Evolutionary conservation across 2,888 invertebrate genomes (phyloP).

Genomic region (Palloptera scutellata): DNA sequence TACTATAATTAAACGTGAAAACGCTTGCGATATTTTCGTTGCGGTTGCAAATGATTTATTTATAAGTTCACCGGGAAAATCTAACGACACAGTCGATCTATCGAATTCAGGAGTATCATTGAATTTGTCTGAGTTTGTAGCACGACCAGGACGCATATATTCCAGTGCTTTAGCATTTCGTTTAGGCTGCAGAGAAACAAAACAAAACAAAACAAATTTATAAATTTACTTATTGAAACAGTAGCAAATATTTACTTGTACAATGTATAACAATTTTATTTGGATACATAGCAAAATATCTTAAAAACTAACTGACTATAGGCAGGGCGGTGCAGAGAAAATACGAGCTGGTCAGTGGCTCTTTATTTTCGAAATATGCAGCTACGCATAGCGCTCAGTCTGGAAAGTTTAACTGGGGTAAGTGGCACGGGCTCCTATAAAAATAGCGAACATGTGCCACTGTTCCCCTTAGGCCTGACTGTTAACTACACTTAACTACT

Average conservation of each 20-base stretch:
- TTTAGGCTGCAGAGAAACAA: neutral
- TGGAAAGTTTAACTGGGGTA: too few relatives aligned
- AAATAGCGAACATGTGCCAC: too few relatives aligned
- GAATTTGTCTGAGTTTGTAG: constrained; percentile 53
- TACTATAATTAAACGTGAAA: constrained; percentile 71
- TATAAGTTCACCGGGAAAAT: constrained; percentile 69
- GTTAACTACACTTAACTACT: too few relatives aligned
- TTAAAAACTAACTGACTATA: too few relatives aligned
- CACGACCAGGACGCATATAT: constrained; percentile 41
- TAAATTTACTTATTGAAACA: neutral
- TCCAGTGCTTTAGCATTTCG: too few relatives aligned
- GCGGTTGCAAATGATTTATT: constrained; percentile 69
- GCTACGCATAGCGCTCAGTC: too few relatives aligned
- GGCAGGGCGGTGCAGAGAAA: too few relatives aligned
- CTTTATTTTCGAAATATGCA: too few relatives aligned
- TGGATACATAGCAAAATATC: neutral
- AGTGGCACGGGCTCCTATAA: too few relatives aligned
- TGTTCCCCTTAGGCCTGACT: too few relatives aligned
- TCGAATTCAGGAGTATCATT: constrained; percentile 66
- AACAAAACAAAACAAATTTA: neutral
- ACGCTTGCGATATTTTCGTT: constrained; percentile 68
- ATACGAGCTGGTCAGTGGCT: too few relatives aligned
- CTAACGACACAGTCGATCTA: constrained; percentile 67
- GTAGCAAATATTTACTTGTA: neutral
- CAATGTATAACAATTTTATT: neutral